A percentile compares a stretch with the other conserved stretches of the same genome.
Conservation (phyloP, 2,797 vertebrate genomes). For the Adelosebastes latens region DNA sequence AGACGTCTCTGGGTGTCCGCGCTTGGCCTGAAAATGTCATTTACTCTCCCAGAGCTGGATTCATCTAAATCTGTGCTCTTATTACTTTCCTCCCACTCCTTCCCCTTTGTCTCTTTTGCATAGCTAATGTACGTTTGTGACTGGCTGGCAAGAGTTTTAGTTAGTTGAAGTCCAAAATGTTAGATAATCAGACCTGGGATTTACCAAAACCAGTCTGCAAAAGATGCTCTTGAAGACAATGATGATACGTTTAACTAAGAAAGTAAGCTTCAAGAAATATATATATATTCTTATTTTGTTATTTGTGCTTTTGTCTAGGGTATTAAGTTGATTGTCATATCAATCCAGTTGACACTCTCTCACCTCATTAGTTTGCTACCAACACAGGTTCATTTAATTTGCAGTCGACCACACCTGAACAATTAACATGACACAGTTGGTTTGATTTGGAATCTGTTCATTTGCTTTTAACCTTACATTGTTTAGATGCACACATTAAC, state of each 20-base stretch:
- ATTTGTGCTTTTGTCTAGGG: background rate
- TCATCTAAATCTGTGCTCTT: slow-evolving; percentile 27
- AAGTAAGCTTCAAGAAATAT: background rate
- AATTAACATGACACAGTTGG: too few species aligned
- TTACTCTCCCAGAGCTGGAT: slow-evolving; percentile 9
- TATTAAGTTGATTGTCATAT: background rate
- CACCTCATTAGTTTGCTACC: too few species aligned
- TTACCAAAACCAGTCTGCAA: background rate
- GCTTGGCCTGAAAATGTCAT: slow-evolving; percentile 38
- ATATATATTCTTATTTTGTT: too few species aligned
- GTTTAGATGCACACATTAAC: too few species aligned
- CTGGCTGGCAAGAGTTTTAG: background rate
- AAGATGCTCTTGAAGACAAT: background rate
- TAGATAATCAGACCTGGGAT: background rate
- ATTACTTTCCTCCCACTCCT: slow-evolving; percentile 22
- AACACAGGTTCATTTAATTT: too few species aligned
- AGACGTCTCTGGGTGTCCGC: slow-evolving; percentile 19
- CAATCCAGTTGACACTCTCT: too few species aligned
- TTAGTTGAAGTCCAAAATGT: background rate
- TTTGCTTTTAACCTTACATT: too few species aligned
- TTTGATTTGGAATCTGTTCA: too few species aligned
- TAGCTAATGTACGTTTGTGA: slow-evolving; percentile 13
- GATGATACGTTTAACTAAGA: background rate
- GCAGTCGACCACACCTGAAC: too few species aligned
- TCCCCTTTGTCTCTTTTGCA: slow-evolving; percentile 24